phyloP scores from a whole-genome alignment of 2,113 vertebrate species.

The Mustela lutreola region DNA sequence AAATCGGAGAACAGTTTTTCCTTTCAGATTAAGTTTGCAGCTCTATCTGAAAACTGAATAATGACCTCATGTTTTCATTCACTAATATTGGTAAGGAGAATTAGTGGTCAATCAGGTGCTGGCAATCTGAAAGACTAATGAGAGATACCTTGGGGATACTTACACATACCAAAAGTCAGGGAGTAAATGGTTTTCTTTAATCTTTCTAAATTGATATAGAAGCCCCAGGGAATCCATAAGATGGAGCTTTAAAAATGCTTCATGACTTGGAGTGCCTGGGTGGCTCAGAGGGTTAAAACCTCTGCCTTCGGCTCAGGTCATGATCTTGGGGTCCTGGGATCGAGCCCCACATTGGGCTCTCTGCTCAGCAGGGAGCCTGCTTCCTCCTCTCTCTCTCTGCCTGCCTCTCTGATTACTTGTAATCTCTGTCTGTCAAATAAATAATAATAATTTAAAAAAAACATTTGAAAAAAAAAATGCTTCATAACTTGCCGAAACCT shows the following conservation, averaged over 20 bases:
- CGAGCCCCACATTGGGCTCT: no score
- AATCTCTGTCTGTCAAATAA: no score
- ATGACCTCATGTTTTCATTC: constrained; percentile 17
- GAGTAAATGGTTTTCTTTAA: constrained; percentile 36
- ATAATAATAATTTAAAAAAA: no score
- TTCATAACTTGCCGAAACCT: not conserved
- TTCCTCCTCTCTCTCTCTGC: no score
- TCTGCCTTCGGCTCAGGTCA: no score
- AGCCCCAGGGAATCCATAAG: not conserved
- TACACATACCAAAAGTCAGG: not conserved
- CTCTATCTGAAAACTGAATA: not conserved
- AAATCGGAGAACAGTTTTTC: constrained; percentile 2
- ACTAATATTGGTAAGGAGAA: not conserved
- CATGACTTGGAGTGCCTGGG: not conserved
- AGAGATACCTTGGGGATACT: not conserved
- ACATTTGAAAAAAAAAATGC: no score
- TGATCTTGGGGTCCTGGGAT: no score
- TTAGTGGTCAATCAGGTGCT: not conserved
- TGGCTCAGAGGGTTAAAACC: no score
- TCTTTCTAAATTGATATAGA: constrained; percentile 61
- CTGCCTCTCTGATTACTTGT: no score
- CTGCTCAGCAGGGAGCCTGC: no score
- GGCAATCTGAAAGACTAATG: not conserved
- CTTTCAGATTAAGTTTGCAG: not conserved
- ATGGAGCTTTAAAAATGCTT: constrained; percentile 21